phyloP scores from a whole-genome alignment of 2,888 invertebrate species.

The Drosophila affinis region DNA sequence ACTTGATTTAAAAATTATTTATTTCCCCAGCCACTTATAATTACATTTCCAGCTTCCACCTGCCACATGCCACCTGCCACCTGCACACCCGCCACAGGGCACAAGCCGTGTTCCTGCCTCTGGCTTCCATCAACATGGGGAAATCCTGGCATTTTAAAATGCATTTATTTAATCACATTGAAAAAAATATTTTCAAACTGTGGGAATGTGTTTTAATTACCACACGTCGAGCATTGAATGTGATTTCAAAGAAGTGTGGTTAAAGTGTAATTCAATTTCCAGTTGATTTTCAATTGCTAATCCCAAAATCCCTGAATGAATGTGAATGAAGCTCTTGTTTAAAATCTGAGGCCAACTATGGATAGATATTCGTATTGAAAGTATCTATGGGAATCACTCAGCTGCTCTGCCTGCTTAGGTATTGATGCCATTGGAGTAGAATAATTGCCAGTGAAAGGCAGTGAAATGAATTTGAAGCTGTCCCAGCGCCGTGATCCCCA shows the following conservation, averaged over 20 bases:
- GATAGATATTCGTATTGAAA: conserved; percentile 6
- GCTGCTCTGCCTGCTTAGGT: conserved; percentile 14
- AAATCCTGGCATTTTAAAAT: conserved; percentile 14
- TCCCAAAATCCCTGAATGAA: not conserved
- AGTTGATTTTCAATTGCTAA: not conserved
- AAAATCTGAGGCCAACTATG: conserved; percentile 14
- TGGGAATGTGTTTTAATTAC: conserved; percentile 35
- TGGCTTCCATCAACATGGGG: not conserved
- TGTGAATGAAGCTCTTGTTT: too few species aligned
- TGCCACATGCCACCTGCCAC: conserved; percentile 20
- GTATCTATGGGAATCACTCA: conserved; percentile 17
- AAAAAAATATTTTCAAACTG: conserved; percentile 33
- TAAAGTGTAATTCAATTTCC: not conserved
- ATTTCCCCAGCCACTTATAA: conserved; percentile 20
- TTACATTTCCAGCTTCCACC: conserved; percentile 33
- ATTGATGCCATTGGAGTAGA: conserved; percentile 18
- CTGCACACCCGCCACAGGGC: conserved; percentile 18
- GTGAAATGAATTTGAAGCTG: conserved; percentile 30
- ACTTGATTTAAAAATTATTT: conserved; percentile 42
- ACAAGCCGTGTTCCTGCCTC: not conserved
- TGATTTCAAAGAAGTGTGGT: conserved; percentile 30
- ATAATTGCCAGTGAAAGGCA: conserved; percentile 37
- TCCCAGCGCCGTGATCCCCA: not conserved
- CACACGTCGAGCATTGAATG: conserved; percentile 40
- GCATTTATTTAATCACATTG: conserved; percentile 42